phyloP scores from a whole-genome alignment of 2,113 vertebrate genomes.

The Coracopsis vasa region DNA sequence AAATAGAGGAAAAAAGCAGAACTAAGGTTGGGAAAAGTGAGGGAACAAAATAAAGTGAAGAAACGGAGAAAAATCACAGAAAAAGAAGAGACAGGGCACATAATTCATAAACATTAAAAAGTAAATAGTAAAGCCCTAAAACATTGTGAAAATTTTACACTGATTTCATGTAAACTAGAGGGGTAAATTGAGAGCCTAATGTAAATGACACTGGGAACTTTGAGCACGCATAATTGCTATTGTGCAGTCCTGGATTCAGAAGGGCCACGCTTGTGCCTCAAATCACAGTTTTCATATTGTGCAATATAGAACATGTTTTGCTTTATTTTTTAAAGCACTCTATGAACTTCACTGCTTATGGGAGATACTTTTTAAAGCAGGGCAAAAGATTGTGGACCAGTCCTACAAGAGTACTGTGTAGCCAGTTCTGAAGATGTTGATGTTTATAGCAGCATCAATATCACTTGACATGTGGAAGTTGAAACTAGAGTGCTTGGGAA shows the following conservation, averaged over 20 bases:
- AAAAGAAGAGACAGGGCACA: background rate
- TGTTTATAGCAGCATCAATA: background rate
- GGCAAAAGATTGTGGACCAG: background rate
- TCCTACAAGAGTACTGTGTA: background rate
- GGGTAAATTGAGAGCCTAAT: background rate
- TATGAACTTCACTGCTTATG: background rate
- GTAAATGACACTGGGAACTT: background rate
- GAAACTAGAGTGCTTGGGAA: background rate
- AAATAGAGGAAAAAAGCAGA: background rate
- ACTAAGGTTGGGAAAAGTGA: background rate
- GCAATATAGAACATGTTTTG: background rate
- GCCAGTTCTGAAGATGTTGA: background rate
- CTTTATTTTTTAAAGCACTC: background rate
- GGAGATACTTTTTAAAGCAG: background rate
- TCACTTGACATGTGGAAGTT: background rate
- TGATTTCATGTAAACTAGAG: background rate
- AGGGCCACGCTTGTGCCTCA: background rate
- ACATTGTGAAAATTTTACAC: background rate
- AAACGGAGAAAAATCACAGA: background rate
- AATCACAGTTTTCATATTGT: background rate
- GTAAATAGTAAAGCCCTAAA: background rate
- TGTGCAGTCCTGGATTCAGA: background rate
- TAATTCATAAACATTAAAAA: background rate
- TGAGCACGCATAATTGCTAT: accelerated
- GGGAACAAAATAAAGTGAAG: background rate